Percentiles rank a stretch among this genome's conserved stretches.
Evolutionary conservation across 2,113 vertebrate genomes (phyloP).

Genomic region (Electrona antarctica): DNA sequence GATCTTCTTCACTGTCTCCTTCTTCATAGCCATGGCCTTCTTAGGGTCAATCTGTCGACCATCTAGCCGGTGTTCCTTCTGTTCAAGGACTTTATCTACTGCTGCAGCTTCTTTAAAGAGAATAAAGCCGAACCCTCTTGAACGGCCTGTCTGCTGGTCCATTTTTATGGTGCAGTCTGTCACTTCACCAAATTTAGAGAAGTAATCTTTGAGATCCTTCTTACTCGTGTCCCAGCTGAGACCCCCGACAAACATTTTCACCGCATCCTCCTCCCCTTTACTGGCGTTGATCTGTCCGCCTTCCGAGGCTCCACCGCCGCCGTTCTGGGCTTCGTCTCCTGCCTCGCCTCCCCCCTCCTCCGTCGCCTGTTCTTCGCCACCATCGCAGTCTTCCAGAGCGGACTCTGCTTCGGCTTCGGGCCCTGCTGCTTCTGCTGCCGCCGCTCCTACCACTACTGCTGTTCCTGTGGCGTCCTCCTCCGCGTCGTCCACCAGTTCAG

Average conservation of each 20-base stretch:
- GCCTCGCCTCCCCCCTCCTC: slow-evolving; percentile 45
- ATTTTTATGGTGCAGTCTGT: slow-evolving; percentile 99
- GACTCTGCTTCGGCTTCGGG: slow-evolving; percentile 6
- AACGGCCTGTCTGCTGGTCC: slow-evolving; percentile 95
- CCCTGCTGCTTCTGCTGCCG: too few relatives aligned
- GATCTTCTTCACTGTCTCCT: slow-evolving; percentile 97
- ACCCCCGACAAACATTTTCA: slow-evolving; percentile 99
- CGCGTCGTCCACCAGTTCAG: too few relatives aligned
- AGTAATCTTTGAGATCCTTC: slow-evolving; percentile 99
- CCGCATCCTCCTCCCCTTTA: slow-evolving; percentile 93
- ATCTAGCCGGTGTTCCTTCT: slow-evolving; percentile 96
- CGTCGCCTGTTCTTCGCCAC: background rate
- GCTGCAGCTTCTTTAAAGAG: slow-evolving; percentile 93
- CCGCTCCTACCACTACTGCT: too few relatives aligned
- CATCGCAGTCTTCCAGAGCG: background rate
- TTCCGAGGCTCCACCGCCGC: slow-evolving; percentile 55
- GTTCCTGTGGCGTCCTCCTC: too few relatives aligned
- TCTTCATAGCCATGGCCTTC: slow-evolving; percentile 99
- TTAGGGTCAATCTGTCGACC: slow-evolving; percentile 97
- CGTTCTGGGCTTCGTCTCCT: slow-evolving; percentile 31
- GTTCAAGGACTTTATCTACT: slow-evolving; percentile 96
- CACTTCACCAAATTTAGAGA: slow-evolving; percentile 97
- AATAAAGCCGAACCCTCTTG: slow-evolving; percentile 98
- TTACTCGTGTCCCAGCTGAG: slow-evolving; percentile 99
- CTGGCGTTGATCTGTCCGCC: slow-evolving; percentile 91